Base-by-base conservation (phyloP, 2,797 vertebrate genomes). In the Podargus strigoides region DNA sequence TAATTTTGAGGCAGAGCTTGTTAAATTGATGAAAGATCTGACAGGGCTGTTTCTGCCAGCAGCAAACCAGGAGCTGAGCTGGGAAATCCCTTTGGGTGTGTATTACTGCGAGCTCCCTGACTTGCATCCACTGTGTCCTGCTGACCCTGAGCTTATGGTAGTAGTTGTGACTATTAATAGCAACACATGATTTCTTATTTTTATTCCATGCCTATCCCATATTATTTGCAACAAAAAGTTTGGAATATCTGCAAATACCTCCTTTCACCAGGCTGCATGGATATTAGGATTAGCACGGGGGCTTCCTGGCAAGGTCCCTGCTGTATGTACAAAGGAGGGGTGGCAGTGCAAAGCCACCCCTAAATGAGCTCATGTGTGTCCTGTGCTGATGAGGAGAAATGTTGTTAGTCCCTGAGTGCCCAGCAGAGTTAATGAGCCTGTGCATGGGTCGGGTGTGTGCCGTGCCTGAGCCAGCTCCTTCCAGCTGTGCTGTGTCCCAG, bases 11-110 rank as follows among this genome's bases (percentile, higher is more conserved):
- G 86, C 62, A 93, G 86, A 84, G 84, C 90, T 89, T 81, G 92
- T 95, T 96, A 94, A 92, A 81, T 9, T 90, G 88, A 76, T 79
- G 88, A 50, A 68, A 88, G 84, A 28, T 75, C 66, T 81, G 86
- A 39, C 19, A 39, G 69, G 79, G 49, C 55, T 0, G 0, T 83
- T 70, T 69, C 30, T 94, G 87, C 63, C 1, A 0, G 59, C 68
- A 70, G 76, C 69, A 90, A 87, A 78, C 17, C 26, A 34, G 81
- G 60, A 39, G 56, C 87, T 87, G 68, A 83, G 72, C 85, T 91
- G 89, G 92, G 94, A 89, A 94, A 94, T 92, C 75, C 87, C 91
- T 89, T n/a, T 74, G 12, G 21, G 50, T 46, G 52, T 2, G 11
- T 20, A 6, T 89, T 42, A 10, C n/a, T 17, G 7, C 30, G 59